phyloP scores from a whole-genome alignment of 2,113 vertebrate species.

The Spheniscus mendiculus region DNA sequence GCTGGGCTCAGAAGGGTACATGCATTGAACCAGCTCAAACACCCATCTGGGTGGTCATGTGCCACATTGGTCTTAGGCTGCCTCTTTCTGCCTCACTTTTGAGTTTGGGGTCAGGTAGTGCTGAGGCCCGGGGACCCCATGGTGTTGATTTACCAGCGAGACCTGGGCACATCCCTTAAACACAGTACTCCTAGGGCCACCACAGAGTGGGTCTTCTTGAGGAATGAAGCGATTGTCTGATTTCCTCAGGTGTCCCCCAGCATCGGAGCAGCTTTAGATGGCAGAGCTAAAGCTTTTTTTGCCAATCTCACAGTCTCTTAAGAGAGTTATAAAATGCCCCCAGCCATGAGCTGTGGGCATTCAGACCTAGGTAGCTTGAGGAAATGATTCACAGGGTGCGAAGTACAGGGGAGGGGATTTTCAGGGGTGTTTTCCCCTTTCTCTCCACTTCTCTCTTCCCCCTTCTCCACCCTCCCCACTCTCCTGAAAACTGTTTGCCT shows the following conservation, averaged over 20 bases:
- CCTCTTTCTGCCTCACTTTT: not conserved
- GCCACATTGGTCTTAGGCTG: not conserved
- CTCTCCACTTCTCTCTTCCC: not conserved
- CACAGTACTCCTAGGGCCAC: too few relatives aligned
- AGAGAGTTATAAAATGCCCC: not conserved
- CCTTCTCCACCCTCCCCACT: not conserved
- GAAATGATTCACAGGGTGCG: not conserved
- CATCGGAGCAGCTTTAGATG: not conserved
- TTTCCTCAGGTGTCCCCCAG: not conserved
- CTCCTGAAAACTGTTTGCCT: not conserved
- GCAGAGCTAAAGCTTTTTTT: not conserved
- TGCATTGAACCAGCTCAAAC: not conserved
- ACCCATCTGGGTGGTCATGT: too few relatives aligned
- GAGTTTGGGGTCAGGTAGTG: not conserved
- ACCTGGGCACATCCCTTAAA: not conserved
- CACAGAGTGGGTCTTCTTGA: not conserved
- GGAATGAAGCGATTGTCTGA: not conserved
- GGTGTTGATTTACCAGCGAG: too few relatives aligned
- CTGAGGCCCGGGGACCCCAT: not conserved
- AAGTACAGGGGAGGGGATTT: not conserved
- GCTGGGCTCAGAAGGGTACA: not conserved
- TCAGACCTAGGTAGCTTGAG: not conserved
- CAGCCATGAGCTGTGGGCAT: not conserved
- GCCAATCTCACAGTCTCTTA: not conserved
- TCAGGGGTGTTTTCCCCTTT: not conserved